Base-by-base conservation (phyloP, 1,140 invertebrate species). In the Aricia agestis region DNA sequence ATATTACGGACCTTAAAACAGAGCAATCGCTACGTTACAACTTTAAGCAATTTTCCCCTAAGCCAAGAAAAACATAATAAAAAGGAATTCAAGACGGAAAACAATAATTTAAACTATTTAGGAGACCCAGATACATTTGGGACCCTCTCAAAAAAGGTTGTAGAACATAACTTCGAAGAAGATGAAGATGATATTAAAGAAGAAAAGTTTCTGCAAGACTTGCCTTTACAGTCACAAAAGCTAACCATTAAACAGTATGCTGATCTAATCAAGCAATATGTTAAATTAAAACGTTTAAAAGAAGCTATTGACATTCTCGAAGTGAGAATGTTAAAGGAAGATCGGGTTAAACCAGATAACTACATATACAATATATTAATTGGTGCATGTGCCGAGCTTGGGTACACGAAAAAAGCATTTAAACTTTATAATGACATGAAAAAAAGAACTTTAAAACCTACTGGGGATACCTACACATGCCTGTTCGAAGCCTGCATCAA, bases 401-500 rank as follows among this genome's bases (percentile, higher is more conserved):
- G 98, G 1, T 96, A 97, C 79, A 94, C 96, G 41, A 95, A 96
- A 78, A 96, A 96, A 89, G 97, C 97, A 19, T 98, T 98, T 82
- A 93, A 94, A 73, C 85, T 98, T 0, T 98, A 93, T 78, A 96
- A 95, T 80, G 93, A 95, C 78, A 96, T 98, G 95, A 98, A 96
- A 84, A 94, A 94, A 80, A 83, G 95, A 59, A 94, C 93, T 0
- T 81, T 97, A 0, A 93, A 93, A 76, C 93, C 95, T 0, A 95
- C 94, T 45, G 92, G 92, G 0, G 93, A 95, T 10, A 95, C 95
- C 9, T 97, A 97, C 81, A 98, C 96, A 13, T 95, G 95, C 70
- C 90, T 99, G 15, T 96, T 99, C 82, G 97, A 98, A 92, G 95
- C 96, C 9, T 98, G 97, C 90, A 94, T 97, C 9, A 96, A 97